phyloP scores from a whole-genome alignment of 1,140 invertebrate genomes.

The Sminthurides bifidus region DNA sequence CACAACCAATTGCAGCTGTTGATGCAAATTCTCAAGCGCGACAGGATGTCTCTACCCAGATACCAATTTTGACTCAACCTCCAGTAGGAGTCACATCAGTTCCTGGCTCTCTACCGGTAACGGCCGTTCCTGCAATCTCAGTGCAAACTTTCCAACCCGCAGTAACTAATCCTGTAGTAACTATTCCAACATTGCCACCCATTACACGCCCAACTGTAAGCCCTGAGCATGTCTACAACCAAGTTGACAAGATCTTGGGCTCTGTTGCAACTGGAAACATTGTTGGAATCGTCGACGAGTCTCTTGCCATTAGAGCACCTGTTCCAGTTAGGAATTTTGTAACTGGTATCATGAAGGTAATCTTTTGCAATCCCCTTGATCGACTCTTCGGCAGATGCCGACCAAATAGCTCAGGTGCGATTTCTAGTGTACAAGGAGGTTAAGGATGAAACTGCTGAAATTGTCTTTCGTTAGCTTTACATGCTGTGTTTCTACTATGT shows the following conservation, averaged over 20 bases:
- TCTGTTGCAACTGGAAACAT: constrained; percentile 24
- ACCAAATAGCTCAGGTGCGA: neutral
- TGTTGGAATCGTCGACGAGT: constrained; percentile 28
- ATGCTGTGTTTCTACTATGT: too few species aligned
- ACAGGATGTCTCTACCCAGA: neutral
- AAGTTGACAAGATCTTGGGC: constrained; percentile 23
- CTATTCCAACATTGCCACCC: neutral
- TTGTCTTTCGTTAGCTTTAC: too few species aligned
- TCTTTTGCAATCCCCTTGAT: constrained; percentile 29
- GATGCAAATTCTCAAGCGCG: neutral
- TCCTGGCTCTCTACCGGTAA: neutral
- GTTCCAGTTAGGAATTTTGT: constrained; percentile 26
- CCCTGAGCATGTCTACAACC: constrained; percentile 14
- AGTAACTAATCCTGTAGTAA: neutral
- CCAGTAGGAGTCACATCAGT: constrained; percentile 10
- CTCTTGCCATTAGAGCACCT: constrained; percentile 24
- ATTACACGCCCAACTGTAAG: constrained; percentile 15
- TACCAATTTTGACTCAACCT: neutral
- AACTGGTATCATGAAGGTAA: constrained; percentile 23
- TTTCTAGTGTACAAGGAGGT: neutral
- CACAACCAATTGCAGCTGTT: neutral
- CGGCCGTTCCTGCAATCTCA: constrained; percentile 6
- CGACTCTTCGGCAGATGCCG: constrained; percentile 20
- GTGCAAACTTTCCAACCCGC: neutral
- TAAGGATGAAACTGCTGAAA: too few species aligned